A percentile compares a stretch with the other conserved stretches of the same genome.
Conservation (phyloP, 2,797 vertebrate genomes). For the Sciaenops ocellatus region DNA sequence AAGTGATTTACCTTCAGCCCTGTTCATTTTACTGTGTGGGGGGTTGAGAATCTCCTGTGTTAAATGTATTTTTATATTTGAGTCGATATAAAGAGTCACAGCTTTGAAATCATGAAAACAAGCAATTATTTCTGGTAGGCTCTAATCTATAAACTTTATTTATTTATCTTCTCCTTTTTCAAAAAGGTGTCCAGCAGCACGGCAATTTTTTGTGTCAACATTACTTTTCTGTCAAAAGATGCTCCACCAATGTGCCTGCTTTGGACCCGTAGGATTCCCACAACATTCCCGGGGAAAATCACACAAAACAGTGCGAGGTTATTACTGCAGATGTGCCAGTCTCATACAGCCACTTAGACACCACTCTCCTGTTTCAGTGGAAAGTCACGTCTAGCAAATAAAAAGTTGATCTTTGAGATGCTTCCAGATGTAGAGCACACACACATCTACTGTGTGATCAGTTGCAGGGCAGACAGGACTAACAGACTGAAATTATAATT, state of each 20-base stretch:
- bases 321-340: background rate
- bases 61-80: slow-evolving; percentile 1
- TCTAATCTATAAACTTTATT: background rate
- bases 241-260: background rate
- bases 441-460: background rate
- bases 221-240: slow-evolving; percentile 13
- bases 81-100: background rate
- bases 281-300: slow-evolving; percentile 1
- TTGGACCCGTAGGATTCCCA: background rate
- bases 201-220: background rate
- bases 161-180: background rate
- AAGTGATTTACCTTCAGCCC: slow-evolving; percentile 22
- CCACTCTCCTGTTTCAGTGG: background rate
- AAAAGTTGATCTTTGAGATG: background rate
- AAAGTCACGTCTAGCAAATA: background rate
- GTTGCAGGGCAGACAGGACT: background rate
- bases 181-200: background rate
- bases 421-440: background rate
- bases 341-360: background rate
- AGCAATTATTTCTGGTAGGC: background rate
- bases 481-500: background rate
- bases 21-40: slow-evolving; percentile 2
- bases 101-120: background rate
- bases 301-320: background rate
- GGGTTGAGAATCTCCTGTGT: background rate